phyloP scores from a whole-genome alignment of 2,888 invertebrate species.

The Campaea margaritaria region DNA sequence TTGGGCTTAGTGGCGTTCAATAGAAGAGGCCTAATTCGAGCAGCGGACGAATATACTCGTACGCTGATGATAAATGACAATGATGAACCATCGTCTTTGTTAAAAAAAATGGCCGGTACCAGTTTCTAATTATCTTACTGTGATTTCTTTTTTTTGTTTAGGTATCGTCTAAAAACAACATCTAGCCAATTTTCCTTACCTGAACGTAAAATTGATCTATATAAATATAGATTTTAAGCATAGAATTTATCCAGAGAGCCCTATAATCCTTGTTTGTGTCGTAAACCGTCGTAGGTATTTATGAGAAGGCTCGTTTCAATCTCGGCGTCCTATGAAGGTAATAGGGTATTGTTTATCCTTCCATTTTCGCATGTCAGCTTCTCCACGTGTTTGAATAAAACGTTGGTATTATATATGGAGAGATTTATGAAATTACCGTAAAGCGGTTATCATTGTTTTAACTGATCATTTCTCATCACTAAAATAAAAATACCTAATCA shows the following conservation, averaged over 20 bases:
- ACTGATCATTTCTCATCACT: no score
- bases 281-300: slow-evolving; percentile 51
- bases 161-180: not conserved
- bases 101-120: not conserved
- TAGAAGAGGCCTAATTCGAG: no score
- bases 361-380: slow-evolving; percentile 59
- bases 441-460: no score
- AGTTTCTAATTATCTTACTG: not conserved
- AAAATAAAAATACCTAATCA: no score
- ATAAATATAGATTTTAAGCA: slow-evolving; percentile 24
- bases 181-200: slow-evolving; percentile 4
- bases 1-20: no score
- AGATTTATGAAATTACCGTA: not conserved
- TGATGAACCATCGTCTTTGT: no score
- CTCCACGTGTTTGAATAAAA: slow-evolving; percentile 60
- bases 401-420: slow-evolving; percentile 48
- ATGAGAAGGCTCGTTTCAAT: slow-evolving; percentile 62
- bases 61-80: no score
- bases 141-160: slow-evolving; percentile 4
- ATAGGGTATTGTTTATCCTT: slow-evolving; percentile 61
- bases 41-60: no score
- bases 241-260: slow-evolving; percentile 29
- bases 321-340: slow-evolving; percentile 56
- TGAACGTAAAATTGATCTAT: slow-evolving; percentile 20
- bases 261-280: slow-evolving; percentile 40